Conservation (phyloP, 2,113 vertebrate species). For the Corapipo altera region DNA sequence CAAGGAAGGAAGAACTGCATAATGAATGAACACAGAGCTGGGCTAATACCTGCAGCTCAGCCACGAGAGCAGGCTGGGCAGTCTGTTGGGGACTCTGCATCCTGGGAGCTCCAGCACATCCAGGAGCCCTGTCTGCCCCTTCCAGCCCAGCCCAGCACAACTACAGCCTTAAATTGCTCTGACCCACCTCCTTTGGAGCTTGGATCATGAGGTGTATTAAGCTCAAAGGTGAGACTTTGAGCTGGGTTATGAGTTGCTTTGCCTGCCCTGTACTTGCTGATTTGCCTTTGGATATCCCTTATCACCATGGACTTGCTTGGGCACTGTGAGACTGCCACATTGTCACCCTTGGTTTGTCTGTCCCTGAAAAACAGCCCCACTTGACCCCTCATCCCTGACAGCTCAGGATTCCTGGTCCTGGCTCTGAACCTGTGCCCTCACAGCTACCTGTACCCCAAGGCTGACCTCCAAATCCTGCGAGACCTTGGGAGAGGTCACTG, state of each 20-base stretch:
- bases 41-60: not conserved
- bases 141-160: not conserved
- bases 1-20: constrained; percentile 37
- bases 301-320: not conserved
- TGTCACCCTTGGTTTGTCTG: not conserved
- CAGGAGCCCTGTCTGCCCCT: not conserved
- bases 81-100: not conserved
- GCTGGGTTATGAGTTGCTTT: not conserved
- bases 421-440: not conserved
- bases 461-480: not conserved
- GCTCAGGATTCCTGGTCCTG: not conserved
- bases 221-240: not conserved
- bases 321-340: not conserved
- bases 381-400: not conserved
- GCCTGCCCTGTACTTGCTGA: not conserved
- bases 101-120: not conserved
- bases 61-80: not conserved
- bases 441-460: not conserved
- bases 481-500: not conserved
- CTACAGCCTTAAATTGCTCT: not conserved
- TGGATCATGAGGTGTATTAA: not conserved
- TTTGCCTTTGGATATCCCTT: not conserved
- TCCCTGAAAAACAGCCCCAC: not conserved
- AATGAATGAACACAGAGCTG: constrained; percentile 29
- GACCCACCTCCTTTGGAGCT: not conserved